Evolutionary conservation across 2,113 vertebrate species (phyloP).

Genomic region (Colossoma macropomum): DNA sequence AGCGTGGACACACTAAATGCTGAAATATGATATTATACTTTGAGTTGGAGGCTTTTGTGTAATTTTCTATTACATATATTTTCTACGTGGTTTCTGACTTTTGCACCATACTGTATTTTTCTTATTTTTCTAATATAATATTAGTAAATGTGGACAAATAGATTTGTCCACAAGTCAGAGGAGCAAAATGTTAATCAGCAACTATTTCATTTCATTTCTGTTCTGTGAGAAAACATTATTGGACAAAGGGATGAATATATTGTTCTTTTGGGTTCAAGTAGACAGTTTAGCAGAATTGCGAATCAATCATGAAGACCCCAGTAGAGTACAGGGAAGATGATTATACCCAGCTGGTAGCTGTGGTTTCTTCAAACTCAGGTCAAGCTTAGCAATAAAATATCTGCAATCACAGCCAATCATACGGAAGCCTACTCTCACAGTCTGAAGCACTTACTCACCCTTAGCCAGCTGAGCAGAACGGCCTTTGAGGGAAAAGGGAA

Average conservation of each 20-base stretch:
- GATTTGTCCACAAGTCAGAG: background rate
- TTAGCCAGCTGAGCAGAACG: background rate
- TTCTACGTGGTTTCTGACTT: no score
- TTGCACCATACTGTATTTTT: no score
- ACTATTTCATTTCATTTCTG: slow-evolving; percentile 2
- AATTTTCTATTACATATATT: no score
- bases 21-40: no score
- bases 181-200: background rate
- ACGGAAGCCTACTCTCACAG: background rate
- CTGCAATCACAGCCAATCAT: background rate
- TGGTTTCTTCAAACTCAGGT: slow-evolving; percentile 8
- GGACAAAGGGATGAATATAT: background rate
- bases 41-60: no score
- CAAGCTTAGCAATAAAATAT: slow-evolving; percentile 4
- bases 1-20: no score
- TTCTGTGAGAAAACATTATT: background rate
- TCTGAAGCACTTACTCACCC: background rate
- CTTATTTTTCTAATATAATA: no score
- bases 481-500: slow-evolving; percentile 1
- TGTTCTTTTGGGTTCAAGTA: background rate
- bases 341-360: slow-evolving; percentile 18
- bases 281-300: slow-evolving; percentile 4
- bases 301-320: background rate
- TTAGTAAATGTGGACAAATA: background rate
- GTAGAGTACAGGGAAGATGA: background rate